Evolutionary conservation across 2,113 vertebrate genomes (phyloP).

Genomic region (Seriola quinqueradiata): DNA sequence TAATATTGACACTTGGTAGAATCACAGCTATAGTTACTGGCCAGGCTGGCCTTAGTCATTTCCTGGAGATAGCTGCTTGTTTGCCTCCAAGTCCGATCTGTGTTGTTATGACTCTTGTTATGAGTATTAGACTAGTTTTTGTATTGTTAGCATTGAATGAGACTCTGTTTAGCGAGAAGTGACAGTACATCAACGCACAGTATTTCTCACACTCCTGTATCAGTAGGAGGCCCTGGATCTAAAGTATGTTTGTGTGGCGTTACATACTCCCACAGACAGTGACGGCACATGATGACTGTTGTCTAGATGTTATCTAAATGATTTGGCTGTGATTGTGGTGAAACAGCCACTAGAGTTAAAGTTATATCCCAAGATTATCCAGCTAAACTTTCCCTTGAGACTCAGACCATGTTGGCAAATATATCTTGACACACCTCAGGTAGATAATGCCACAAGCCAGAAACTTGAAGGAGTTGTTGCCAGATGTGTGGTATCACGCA

Average conservation of each 20-base stretch:
- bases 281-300: conserved; percentile 41
- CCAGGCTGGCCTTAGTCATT: conserved; percentile 26
- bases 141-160: neutral
- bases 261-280: conserved; percentile 34
- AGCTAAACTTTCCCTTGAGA: conserved; percentile 1
- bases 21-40: neutral
- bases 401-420: neutral
- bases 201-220: conserved; percentile 29
- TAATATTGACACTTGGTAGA: conserved; percentile 20
- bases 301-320: conserved; percentile 33
- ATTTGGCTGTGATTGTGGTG: conserved; percentile 5
- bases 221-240: conserved; percentile 24
- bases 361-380: conserved; percentile 8
- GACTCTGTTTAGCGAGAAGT: conserved; percentile 12
- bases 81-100: conserved; percentile 1
- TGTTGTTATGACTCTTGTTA: neutral
- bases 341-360: conserved; percentile 14
- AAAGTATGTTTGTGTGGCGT: conserved; percentile 35
- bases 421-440: neutral
- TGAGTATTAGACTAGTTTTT: conserved; percentile 2
- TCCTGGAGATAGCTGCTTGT: conserved; percentile 34
- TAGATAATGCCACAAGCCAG: neutral
- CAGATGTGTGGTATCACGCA: neutral
- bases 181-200: conserved; percentile 12
- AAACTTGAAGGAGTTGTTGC: neutral